Conservation (phyloP, 64 coral and sea anemone species). For the Porites australiensis region DNA sequence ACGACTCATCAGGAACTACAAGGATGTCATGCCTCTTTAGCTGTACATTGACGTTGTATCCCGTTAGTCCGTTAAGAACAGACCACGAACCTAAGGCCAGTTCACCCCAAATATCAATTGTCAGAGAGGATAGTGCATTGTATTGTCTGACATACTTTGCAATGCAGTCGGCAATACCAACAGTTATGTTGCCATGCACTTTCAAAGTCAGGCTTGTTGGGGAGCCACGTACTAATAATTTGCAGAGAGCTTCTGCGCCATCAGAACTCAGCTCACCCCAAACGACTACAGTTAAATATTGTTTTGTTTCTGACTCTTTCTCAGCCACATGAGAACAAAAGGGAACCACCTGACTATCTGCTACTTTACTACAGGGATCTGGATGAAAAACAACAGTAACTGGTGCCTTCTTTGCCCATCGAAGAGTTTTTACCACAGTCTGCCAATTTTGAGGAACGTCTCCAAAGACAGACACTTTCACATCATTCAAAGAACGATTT, state of each 20-base stretch:
- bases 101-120: not conserved
- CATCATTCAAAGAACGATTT: not conserved
- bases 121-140: not conserved
- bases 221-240: not conserved
- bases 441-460: not conserved
- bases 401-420: not conserved
- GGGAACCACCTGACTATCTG: not conserved
- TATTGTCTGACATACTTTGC: not conserved
- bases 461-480: not conserved
- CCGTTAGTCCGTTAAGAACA: not conserved
- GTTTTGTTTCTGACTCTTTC: not conserved
- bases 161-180: not conserved
- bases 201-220: not conserved
- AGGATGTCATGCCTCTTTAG: not conserved
- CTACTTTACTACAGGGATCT: not conserved
- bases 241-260: not conserved
- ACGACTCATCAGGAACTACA: not conserved
- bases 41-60: not conserved
- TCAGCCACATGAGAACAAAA: not conserved
- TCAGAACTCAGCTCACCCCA: not conserved
- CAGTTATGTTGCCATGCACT: not conserved
- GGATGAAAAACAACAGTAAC: not conserved
- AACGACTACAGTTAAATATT: not conserved
- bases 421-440: not conserved
- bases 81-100: not conserved